Evolutionary conservation across 2,113 vertebrate species (phyloP).

Genomic region (Lates calcarifer): DNA sequence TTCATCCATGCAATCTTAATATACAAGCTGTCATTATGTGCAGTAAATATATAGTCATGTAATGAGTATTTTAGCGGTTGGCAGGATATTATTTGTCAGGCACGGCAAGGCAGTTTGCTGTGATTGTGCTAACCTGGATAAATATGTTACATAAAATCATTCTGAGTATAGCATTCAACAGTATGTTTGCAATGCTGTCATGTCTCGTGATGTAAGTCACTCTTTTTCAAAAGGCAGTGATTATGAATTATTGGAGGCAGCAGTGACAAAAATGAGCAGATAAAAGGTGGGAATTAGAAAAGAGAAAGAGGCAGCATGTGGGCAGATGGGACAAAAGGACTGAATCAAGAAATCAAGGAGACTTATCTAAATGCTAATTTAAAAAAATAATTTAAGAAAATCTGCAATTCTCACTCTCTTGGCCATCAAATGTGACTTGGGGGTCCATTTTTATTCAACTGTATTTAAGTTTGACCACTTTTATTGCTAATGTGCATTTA

Average conservation of each 20-base stretch:
- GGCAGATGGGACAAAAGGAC: conserved; percentile 8
- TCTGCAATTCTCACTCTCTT: neutral
- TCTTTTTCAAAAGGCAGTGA: conserved; percentile 17
- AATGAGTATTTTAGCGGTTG: conserved; percentile 22
- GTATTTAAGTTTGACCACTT: conserved; percentile 21
- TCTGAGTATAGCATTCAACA: neutral
- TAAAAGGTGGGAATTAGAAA: conserved; percentile 40
- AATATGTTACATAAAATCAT: conserved; percentile 15
- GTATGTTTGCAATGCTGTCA: conserved; percentile 18
- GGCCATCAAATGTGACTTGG: neutral
- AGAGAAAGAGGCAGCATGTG: neutral
- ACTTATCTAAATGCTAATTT: conserved; percentile 67
- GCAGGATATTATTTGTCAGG: conserved; percentile 30
- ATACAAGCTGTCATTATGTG: conserved; percentile 24
- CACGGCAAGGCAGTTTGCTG: neutral
- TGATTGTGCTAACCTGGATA: conserved; percentile 25
- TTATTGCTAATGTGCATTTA: neutral
- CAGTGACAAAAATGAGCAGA: conserved; percentile 19
- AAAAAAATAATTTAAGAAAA: neutral
- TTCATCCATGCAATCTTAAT: neutral
- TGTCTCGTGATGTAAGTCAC: conserved; percentile 11
- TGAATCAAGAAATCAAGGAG: conserved; percentile 47
- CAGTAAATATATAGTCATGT: conserved; percentile 13
- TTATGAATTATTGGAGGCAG: neutral
- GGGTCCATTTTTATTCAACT: conserved; percentile 8